phyloP scores from a whole-genome alignment of 2,113 vertebrate genomes.

The Neolamprologus longior region DNA sequence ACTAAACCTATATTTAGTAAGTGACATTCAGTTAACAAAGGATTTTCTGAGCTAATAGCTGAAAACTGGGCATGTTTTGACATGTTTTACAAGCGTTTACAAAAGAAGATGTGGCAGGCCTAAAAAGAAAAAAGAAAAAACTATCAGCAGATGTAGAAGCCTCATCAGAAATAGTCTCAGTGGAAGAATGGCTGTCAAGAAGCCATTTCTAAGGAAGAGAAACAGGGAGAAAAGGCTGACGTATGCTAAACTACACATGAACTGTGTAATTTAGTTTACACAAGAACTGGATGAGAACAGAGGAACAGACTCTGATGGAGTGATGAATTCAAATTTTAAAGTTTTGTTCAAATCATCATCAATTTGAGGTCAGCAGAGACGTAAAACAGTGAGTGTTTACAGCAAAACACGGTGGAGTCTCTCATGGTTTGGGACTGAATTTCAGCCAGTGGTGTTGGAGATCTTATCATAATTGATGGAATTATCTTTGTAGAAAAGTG shows the following conservation, averaged over 20 bases:
- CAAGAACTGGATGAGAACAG: background rate
- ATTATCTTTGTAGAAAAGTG: background rate
- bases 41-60: background rate
- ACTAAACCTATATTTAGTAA: background rate
- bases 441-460: accelerated
- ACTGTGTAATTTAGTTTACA: background rate
- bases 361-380: background rate
- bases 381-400: background rate
- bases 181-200: background rate
- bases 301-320: background rate
- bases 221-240: background rate
- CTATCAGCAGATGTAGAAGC: background rate
- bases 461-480: background rate
- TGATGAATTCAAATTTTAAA: background rate
- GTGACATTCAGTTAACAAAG: background rate
- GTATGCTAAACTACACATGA: accelerated
- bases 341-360: background rate
- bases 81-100: background rate
- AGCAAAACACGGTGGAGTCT: background rate
- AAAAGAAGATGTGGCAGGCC: background rate
- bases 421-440: background rate
- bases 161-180: background rate
- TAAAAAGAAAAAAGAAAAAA: background rate
- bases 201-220: background rate
- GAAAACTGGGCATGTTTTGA: background rate